These are phyloP conservation scores for Lonchura striata DNA, from an alignment of 2,113 vertebrate genomes.

Conservation along the genomic window DNA sequence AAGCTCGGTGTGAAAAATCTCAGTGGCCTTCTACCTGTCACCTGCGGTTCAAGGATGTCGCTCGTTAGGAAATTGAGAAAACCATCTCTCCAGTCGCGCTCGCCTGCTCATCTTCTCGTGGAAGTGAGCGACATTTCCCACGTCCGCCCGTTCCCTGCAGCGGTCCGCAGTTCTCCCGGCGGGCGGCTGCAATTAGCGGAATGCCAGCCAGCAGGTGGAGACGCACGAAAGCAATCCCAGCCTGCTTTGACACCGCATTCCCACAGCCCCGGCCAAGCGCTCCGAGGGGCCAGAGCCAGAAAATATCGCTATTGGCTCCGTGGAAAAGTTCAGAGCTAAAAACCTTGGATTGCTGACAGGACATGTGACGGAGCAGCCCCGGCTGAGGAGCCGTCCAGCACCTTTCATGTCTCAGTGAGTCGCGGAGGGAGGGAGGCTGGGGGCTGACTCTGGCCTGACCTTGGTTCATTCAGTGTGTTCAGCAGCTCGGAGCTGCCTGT, in stretches of 20 bases:
- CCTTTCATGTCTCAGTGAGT: neutral
- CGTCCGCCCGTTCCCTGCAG: neutral
- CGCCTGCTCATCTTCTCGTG: neutral
- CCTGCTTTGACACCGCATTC: conserved; percentile 22
- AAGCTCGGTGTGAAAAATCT: neutral
- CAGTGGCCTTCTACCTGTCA: neutral
- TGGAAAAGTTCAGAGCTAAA: neutral
- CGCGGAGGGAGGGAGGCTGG: neutral
- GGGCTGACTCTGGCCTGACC: conserved; percentile 35
- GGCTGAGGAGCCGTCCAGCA: neutral
- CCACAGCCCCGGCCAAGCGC: conserved; percentile 30
- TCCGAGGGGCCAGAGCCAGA: neutral
- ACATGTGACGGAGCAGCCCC: neutral
- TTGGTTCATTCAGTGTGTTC: conserved; percentile 16
- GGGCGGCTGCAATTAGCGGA: neutral
- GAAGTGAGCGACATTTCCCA: neutral
- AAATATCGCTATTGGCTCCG: neutral
- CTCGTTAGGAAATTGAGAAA: neutral
- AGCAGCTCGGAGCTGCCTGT: conserved; percentile 11
- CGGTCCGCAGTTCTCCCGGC: neutral
- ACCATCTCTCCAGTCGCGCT: accelerated
- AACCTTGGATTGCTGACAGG: neutral
- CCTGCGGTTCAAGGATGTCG: neutral
- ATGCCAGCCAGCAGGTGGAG: conserved; percentile 73
- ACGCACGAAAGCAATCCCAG: conserved; percentile 64